Base-by-base conservation (phyloP, 2,113 vertebrate species). In the Collichthys lucidus region DNA sequence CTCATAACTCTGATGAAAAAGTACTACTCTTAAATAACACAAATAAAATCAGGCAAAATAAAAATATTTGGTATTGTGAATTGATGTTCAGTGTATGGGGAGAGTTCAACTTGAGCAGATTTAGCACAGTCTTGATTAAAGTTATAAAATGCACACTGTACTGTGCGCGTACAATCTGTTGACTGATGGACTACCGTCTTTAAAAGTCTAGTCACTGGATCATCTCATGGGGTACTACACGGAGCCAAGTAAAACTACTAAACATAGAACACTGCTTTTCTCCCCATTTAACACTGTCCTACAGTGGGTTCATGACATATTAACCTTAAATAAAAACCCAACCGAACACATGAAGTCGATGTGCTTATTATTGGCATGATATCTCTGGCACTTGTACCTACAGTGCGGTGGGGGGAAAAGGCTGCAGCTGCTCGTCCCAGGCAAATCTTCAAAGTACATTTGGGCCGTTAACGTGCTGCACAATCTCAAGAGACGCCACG, bases 61-160 rank as follows among this genome's bases (percentile, higher is more conserved):
- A 92, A 79, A 50, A 88, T 81, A 93, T 93, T 93, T 94, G 94
- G 93, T 91, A 93, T 93, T 86, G 52, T 88, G 77, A 86, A 60
- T 63, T 68, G 74, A 90, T 76, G 78, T 57, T 79, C 53, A 47
- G 64, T 66, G 74, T 31, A 67, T 60, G 31, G 69, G 42, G 63
- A 42, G 50, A 79, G 47, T 53, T 63, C 53, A 59, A 29, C 50
- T 70, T 81, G 19, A 75, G 47, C 55, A 77, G 56, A 73, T 29
- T 90, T 60, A 77, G 73, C 86, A 83, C 74, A 84, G 66, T 84
- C 76, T 47, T 52, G 84, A 69, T 5, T 31, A 71, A 49, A 79
- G 71, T 74, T 83, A 83, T 64, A 83, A 86, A 88, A 83, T 59
- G 57, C 73, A 82, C 67, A 76, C 16, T 80, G 67, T 77, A 40